phyloP scores from a whole-genome alignment of 2,888 invertebrate genomes.

The Athalia rosae region DNA sequence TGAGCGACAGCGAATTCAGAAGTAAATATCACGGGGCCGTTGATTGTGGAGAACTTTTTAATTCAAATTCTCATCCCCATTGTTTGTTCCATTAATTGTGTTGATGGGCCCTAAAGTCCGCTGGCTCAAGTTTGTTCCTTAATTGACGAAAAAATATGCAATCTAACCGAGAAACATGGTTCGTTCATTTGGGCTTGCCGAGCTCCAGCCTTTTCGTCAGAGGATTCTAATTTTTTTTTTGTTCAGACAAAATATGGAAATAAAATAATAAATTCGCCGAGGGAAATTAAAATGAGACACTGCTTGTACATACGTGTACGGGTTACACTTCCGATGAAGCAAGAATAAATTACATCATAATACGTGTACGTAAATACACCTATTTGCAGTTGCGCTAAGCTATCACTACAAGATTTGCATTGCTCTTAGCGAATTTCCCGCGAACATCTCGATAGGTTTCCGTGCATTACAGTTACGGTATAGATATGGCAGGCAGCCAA shows the following conservation, averaged over 20 bases:
- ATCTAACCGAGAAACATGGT: too few species aligned
- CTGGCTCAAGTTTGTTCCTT: too few species aligned
- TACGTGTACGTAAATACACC: not conserved
- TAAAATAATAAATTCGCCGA: too few species aligned
- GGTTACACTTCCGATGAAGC: not conserved
- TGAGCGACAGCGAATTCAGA: too few species aligned
- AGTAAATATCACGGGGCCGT: too few species aligned
- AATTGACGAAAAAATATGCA: too few species aligned
- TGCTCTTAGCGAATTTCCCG: not conserved
- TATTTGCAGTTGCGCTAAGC: not conserved
- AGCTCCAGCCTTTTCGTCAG: not conserved
- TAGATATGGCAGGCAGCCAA: not conserved
- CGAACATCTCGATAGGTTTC: conserved; percentile 11
- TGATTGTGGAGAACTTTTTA: too few species aligned
- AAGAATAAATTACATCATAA: not conserved
- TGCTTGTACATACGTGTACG: not conserved
- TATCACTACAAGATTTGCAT: not conserved
- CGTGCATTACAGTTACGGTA: not conserved
- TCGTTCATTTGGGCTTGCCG: too few species aligned
- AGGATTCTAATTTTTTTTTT: not conserved
- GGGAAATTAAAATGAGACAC: conserved; percentile 11
- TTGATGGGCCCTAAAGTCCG: too few species aligned
- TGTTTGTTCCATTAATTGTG: too few species aligned
- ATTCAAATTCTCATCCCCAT: too few species aligned
- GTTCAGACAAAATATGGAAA: not conserved